Conservation (phyloP, 1,140 invertebrate genomes). For the Maniola jurtina region DNA sequence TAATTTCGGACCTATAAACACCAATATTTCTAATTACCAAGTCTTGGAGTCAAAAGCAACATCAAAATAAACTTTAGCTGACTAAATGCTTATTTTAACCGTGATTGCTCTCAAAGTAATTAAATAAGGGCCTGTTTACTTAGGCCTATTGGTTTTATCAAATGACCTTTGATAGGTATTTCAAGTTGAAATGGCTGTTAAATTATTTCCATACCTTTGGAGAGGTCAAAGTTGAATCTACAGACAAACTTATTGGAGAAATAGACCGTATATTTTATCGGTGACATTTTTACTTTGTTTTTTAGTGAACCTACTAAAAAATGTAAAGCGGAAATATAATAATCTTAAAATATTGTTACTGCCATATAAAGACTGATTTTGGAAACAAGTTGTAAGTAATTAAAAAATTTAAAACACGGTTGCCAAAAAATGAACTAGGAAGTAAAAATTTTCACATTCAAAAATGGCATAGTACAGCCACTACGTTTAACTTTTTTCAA, state of each 20-base stretch:
- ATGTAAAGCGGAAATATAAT: no score
- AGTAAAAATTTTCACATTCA: no score
- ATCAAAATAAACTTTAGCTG: conserved; percentile 12
- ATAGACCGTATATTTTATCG: background rate
- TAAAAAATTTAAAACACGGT: no score
- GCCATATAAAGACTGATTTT: no score
- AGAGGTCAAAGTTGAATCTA: background rate
- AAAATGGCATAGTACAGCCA: no score
- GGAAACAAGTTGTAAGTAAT: no score
- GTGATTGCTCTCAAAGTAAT: conserved; percentile 14
- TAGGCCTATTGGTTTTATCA: conserved; percentile 16
- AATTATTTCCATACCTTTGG: background rate
- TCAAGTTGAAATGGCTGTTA: background rate
- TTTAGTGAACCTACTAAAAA: no score
- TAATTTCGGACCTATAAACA: no score
- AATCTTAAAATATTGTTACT: no score
- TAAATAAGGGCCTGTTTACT: conserved; percentile 17
- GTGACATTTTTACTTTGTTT: no score
- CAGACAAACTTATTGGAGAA: background rate
- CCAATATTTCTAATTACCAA: background rate
- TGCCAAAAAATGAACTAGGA: no score
- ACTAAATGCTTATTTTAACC: conserved; percentile 16
- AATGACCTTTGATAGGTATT: conserved; percentile 12
- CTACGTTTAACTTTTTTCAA: no score
- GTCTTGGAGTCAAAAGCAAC: conserved; percentile 5